These are phyloP conservation scores for Dolichomitus sp. DNA, from an alignment of 2,888 invertebrate genomes.

Conservation along the genomic window DNA sequence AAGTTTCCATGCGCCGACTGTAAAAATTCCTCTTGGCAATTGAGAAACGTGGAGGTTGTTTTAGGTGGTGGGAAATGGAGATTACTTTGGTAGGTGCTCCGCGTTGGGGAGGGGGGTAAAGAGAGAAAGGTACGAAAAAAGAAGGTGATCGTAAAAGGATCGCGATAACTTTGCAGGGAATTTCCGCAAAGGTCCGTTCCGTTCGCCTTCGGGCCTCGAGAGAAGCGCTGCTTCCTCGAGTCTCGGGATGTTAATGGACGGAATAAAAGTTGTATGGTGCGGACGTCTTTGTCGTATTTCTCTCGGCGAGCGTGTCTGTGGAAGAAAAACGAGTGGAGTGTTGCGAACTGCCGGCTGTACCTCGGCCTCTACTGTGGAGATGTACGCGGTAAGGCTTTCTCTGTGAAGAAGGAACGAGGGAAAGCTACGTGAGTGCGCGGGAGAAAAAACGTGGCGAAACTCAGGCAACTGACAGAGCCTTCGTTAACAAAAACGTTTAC, in stretches of 20 bases:
- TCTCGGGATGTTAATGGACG: conserved; percentile 62
- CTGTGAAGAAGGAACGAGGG: conserved; percentile 7
- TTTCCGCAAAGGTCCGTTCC: conserved; percentile 23
- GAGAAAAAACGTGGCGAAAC: conserved; percentile 14
- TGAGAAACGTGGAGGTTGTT: not conserved
- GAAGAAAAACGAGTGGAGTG: conserved; percentile 66
- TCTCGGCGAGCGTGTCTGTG: conserved; percentile 53
- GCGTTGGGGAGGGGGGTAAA: not conserved
- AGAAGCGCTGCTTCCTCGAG: conserved; percentile 47
- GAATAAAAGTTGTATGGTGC: conserved; percentile 65
- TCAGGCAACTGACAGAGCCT: conserved; percentile 38
- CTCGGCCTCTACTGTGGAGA: conserved; percentile 38
- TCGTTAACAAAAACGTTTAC: conserved; percentile 40
- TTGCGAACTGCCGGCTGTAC: conserved; percentile 64
- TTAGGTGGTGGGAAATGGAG: conserved; percentile 30
- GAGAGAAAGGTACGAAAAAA: conserved; percentile 22
- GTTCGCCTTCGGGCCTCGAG: conserved; percentile 37
- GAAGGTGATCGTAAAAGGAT: conserved; percentile 48
- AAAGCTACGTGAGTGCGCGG: conserved; percentile 17
- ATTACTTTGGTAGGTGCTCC: conserved; percentile 12
- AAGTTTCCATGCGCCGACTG: not conserved
- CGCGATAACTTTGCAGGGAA: conserved; percentile 44
- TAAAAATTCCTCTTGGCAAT: conserved; percentile 9
- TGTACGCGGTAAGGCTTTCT: conserved; percentile 41
- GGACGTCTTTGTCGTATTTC: conserved; percentile 66